Conservation (phyloP, 2,797 vertebrate genomes). For the Columba guinea region DNA sequence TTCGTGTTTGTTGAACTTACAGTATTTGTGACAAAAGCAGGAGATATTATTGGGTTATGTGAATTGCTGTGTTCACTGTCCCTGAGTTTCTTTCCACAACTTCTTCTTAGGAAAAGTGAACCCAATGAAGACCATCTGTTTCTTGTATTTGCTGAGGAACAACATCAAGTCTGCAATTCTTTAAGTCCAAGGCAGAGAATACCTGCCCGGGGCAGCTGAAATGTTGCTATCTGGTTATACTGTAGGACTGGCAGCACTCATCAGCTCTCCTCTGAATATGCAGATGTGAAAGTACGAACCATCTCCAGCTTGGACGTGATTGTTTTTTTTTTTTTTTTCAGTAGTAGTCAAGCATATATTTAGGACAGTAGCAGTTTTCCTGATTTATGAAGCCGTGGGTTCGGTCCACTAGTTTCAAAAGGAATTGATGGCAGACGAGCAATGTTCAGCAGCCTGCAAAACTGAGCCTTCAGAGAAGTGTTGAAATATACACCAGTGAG, state of each 20-base stretch:
- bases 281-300: neutral
- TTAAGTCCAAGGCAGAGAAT: neutral
- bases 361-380: neutral
- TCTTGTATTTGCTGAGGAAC: neutral
- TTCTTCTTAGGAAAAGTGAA: neutral
- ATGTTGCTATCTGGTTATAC: neutral
- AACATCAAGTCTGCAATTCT: neutral
- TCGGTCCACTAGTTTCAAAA: constrained; percentile 7
- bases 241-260: neutral
- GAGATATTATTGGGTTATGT: neutral
- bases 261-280: neutral
- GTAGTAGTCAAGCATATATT: neutral
- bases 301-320: neutral
- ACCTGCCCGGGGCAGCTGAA: neutral
- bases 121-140: neutral
- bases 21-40: neutral
- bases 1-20: neutral
- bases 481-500: neutral
- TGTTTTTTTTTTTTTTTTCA: neutral
- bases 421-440: neutral
- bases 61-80: neutral
- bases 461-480: neutral
- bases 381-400: neutral
- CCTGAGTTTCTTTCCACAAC: neutral
- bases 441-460: neutral